Evolutionary conservation across 2,113 vertebrate genomes (phyloP), one percentile per base, ranked within the genome.

Genomic region (Eulemur macaco): DNA sequence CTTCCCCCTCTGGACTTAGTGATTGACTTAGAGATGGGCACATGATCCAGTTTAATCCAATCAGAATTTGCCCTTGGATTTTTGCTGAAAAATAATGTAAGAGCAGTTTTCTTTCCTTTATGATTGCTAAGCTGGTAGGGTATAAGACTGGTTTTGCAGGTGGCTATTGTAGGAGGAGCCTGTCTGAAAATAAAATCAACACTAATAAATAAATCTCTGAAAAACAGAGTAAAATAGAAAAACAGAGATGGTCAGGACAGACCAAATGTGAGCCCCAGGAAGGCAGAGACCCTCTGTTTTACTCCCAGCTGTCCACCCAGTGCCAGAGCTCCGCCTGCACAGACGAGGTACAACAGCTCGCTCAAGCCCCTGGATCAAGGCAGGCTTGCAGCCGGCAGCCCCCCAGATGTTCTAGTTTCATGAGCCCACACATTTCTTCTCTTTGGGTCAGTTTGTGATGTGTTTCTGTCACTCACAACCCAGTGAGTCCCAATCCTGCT

Each of bases 11-110:
- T 58, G 8, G 27, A 52, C n/a, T 92, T 91, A 71, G 58, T 50
- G 77, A 95, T 77, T 82, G 84, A 77, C 84, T 94, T 56, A 69
- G 63, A 73, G 60, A 29, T 77, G 80, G 52, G 31, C 52, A 60
- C 12, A 27, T 27, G 56, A 78, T 21, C n/a, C 34, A 21, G 1
- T 12, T 27, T 92, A 42, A 52, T 56, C 81, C 73, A 95, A 74
- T 94, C 81, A 81, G 66, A 91, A 9, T 60, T 64, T 69, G 23
- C 31, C 25, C 25, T 91, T 69, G 39, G 23, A 6, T 15, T 64
- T 50, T 4, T 7, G 29, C 4, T 23, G n/a, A 60, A 69, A 69
- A 56, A 31, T 8, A 14, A 8, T 14, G 0, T 52, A 34, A 50
- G 80, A 89, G 23, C 73, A 20, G 50, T 58, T 42, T 81, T 21